Percentiles rank a stretch among this genome's conserved stretches.
phyloP scores from a whole-genome alignment of 2,797 vertebrate genomes.

The Cercopithecus petaurista region DNA sequence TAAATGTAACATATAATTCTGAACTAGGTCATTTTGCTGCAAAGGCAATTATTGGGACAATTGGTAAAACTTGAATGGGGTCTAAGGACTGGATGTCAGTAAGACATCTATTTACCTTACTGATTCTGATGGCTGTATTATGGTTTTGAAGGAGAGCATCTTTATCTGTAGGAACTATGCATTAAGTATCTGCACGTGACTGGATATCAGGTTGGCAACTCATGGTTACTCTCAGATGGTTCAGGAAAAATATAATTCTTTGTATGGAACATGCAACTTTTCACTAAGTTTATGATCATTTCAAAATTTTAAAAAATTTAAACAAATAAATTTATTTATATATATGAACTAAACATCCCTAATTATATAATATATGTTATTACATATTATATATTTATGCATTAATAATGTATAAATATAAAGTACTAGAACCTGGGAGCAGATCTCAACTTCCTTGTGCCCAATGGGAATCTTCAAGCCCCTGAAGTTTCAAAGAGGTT shows the following conservation, averaged over 20 bases:
- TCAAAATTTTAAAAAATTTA: background rate
- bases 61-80: fast-evolving
- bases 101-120: background rate
- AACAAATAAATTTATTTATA: background rate
- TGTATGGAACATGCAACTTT: background rate
- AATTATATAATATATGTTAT: background rate
- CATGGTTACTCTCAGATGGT: background rate
- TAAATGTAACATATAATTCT: background rate
- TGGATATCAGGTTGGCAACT: background rate
- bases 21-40: background rate
- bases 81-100: background rate
- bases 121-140: background rate
- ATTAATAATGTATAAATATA: background rate
- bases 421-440: background rate
- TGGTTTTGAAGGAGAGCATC: background rate
- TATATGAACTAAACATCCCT: background rate
- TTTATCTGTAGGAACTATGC: background rate
- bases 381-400: background rate
- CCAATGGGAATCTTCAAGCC: background rate
- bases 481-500: background rate
- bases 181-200: background rate
- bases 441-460: no score
- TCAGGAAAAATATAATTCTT: background rate
- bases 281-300: background rate
- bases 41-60: background rate